Conservation (phyloP, 2,888 invertebrate genomes). For the Fragum fragum region DNA sequence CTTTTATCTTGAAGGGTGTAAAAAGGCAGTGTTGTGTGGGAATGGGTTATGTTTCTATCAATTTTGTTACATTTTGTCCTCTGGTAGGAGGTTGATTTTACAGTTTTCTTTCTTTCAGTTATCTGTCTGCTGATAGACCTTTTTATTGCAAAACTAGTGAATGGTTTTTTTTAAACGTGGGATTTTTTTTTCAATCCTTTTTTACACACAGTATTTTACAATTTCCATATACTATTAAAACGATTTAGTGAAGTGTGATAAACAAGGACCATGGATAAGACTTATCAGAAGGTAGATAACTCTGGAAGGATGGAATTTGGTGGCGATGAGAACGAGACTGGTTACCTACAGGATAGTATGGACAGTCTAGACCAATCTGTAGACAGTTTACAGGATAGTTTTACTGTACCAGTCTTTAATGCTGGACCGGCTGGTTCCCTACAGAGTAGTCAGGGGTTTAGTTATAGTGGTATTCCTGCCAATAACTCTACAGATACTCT, state of each 20-base stretch:
- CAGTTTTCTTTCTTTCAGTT: too few relatives aligned
- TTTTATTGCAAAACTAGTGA: too few relatives aligned
- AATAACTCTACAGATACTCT: not conserved
- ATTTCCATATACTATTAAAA: not conserved
- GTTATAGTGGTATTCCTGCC: not conserved
- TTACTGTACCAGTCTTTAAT: slow-evolving; percentile 42
- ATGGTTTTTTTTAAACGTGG: too few relatives aligned
- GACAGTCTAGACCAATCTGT: slow-evolving; percentile 46
- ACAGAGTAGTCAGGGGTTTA: slow-evolving; percentile 55
- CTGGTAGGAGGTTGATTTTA: too few relatives aligned
- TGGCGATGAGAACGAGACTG: slow-evolving; percentile 42
- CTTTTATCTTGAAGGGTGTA: too few relatives aligned
- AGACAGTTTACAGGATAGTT: slow-evolving; percentile 44
- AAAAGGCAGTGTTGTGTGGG: too few relatives aligned
- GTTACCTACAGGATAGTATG: slow-evolving; percentile 42
- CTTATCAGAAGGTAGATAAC: not conserved
- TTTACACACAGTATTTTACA: too few relatives aligned
- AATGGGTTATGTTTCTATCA: too few relatives aligned
- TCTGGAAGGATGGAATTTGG: slow-evolving; percentile 33
- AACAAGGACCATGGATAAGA: not conserved
- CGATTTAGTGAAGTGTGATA: not conserved
- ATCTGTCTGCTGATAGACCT: too few relatives aligned
- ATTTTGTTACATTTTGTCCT: too few relatives aligned
- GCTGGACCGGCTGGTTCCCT: slow-evolving; percentile 40
- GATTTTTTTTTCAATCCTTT: too few relatives aligned